phyloP scores from a whole-genome alignment of 2,888 invertebrate species.

The Pharmacophagus antenor region DNA sequence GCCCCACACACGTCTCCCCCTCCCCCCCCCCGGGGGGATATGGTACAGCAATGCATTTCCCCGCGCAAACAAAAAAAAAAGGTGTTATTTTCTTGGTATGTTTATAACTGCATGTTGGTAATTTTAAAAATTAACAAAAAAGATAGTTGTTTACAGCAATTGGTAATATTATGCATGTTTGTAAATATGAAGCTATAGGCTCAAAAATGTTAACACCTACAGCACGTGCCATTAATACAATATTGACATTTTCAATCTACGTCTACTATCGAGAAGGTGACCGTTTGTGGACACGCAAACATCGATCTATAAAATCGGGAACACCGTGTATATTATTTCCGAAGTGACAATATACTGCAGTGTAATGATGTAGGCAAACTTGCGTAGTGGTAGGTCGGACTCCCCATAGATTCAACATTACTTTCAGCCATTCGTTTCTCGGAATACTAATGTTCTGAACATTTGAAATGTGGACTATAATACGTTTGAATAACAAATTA shows the following conservation, averaged over 20 bases:
- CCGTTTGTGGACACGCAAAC: constrained; percentile 60
- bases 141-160: not conserved
- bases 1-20: too few relatives aligned
- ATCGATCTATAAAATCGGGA: constrained; percentile 59
- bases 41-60: too few relatives aligned
- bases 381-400: constrained; percentile 42
- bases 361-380: constrained; percentile 59
- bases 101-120: not conserved
- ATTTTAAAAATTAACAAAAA: too few relatives aligned
- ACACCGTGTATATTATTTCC: constrained; percentile 61
- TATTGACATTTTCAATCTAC: constrained; percentile 52
- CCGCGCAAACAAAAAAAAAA: too few relatives aligned
- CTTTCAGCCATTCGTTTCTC: constrained; percentile 47
- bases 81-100: too few relatives aligned
- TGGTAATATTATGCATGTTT: not conserved
- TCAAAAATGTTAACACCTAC: constrained; percentile 19
- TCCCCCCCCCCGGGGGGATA: too few relatives aligned
- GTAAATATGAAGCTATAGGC: not conserved
- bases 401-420: constrained; percentile 36
- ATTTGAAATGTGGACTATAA: constrained; percentile 45
- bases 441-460: constrained; percentile 44
- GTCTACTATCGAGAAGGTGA: constrained; percentile 50
- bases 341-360: constrained; percentile 57
- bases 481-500: constrained; percentile 42
- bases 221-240: constrained; percentile 41